phyloP scores from a whole-genome alignment of 2,797 vertebrate genomes.

The Carduelis carduelis region DNA sequence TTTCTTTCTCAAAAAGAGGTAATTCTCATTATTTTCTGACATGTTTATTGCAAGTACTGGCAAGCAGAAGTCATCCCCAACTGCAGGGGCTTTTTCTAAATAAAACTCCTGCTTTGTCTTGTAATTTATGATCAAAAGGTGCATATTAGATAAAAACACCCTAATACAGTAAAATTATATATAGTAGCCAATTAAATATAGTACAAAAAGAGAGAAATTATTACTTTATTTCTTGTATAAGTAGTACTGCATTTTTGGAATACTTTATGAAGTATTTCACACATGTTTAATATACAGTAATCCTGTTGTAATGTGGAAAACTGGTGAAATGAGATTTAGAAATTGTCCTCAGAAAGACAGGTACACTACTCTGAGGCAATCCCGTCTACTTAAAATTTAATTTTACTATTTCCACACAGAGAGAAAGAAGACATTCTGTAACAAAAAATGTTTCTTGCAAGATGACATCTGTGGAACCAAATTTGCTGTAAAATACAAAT shows the following conservation, averaged over 20 bases:
- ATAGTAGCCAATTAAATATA: background rate
- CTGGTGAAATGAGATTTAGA: background rate
- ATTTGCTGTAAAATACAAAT: constrained; percentile 2
- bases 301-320: background rate
- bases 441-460: background rate
- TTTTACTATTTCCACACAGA: background rate
- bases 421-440: background rate
- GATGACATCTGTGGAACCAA: background rate
- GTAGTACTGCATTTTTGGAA: background rate
- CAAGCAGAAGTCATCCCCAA: background rate
- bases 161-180: background rate
- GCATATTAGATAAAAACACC: background rate
- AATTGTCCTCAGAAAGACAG: background rate
- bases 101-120: background rate
- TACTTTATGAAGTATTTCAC: background rate
- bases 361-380: background rate
- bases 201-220: background rate
- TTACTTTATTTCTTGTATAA: background rate
- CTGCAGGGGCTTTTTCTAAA: background rate
- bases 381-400: constrained; percentile 7
- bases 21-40: background rate
- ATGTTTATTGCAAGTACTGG: background rate
- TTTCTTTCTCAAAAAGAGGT: background rate
- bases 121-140: background rate
- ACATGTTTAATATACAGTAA: background rate